Base-by-base conservation (phyloP, 2,113 vertebrate genomes). In the Etheostoma spectabile region DNA sequence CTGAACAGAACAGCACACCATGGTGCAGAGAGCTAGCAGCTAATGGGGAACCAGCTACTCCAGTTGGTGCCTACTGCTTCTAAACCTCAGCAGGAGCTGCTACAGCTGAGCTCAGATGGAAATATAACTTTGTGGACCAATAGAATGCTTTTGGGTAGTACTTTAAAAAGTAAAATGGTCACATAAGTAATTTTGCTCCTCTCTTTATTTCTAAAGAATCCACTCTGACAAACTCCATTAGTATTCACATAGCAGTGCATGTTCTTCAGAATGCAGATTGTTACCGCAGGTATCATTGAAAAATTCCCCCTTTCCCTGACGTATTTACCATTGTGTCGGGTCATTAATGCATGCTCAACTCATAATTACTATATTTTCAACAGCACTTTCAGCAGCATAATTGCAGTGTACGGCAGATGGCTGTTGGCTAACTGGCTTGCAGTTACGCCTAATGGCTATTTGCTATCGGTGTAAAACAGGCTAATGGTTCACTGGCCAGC, bases 401-500 rank as follows among this genome's bases (percentile, higher is more conserved):
- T 92, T 92, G 86, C 86, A 74, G 83, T 22, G 19, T 80, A 81
- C 65, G 14, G 90, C 91, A 94, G 91, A 93, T 93, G 88, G 90
- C 93, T 87, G 85, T 73, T 88, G 92, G 92, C 88, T 88, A 89
- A 88, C 87, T 90, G 90, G 89, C 90, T 88, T 69, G 84, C 87
- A 82, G 86, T 86, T 80, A 85, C 13, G 86, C 90, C 89, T 91
- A 89, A 91, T 88, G 90, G 90, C 89, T 90, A 86, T 91, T 93
- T 93, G 90, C 90, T 92, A 90, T 90, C 82, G 80, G 86, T 92
- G 90, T 93, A 91, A 91, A 92, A 91, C 93, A 92, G 91, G 88
- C 86, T 91, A 91, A 92, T 91, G 86, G 86, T 91, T 84, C 24
- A 48, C 81, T 85, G 87, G 87, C 88, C 87, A 87, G 79, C 73